Base-by-base conservation (phyloP, 1,140 invertebrate species). In the Drosophila kikkawai region DNA sequence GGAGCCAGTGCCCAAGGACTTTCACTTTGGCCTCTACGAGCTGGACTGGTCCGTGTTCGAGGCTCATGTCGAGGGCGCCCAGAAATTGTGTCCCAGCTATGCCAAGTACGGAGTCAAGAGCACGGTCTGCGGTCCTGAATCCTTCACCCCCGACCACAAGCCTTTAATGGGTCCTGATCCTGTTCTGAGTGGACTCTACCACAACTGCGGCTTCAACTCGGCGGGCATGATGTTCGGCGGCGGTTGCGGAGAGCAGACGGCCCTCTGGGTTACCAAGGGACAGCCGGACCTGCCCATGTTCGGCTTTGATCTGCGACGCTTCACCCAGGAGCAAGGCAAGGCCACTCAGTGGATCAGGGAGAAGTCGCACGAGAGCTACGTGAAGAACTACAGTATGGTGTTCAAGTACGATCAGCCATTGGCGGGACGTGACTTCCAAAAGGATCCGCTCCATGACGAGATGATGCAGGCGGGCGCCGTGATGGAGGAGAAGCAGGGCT, bases 121-220 rank as follows among this genome's bases (percentile, higher is more conserved):
- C 19, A 98, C 97, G 0, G 95, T 98, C 2, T 97, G 96, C 82
- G 96, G 96, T 3, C 96, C 96, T 1, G 97, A 98, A 92, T 96
- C 96, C 15, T 98, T 98, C 83, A 98, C 97, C 1, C 97, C 97
- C 0, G 97, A 98, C 93, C 97, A 98, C 84, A 97, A 97, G 91
- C 97, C 97, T 15, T 82, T 98, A n/a, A 94, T 98, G 93, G 92
- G 92, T 4, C 92, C 92, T 0, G 92, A 93, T 79, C 83, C 85
- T 0, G 44, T 64, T 0, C 44, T 93, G 8, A 79, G 44, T 4
- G 91, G 77, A 94, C 94, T 98, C 32, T 98, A 95, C 91, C 96
- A 98, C 91, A 96, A 95, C 47, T 97, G 96, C 83, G 97, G 96
- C 11, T 98, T 97, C 91, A 98, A 98, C 91, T 98, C 97, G 29